Base-by-base conservation (phyloP, 2,797 vertebrate genomes). In the Cetoscarus ocellatus region DNA sequence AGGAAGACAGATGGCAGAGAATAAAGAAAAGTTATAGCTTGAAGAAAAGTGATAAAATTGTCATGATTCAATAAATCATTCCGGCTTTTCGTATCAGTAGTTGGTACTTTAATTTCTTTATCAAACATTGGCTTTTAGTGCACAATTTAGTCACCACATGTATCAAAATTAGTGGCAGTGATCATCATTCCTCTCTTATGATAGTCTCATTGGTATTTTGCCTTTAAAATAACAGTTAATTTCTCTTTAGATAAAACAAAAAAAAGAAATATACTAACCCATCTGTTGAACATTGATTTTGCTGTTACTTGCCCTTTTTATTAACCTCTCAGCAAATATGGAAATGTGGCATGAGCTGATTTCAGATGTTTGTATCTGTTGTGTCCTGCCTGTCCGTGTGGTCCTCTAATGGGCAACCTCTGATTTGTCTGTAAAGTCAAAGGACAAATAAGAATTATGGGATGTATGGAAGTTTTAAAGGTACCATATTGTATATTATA, bases 31-130 rank as follows among this genome's bases (percentile, higher is more conserved):
- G 66, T 67, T 61, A 56, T 62, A 61, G 36, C 70, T 42, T 61
- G 64, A 59, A 47, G 57, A 62, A 66, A 75, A 72, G 59, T 59
- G 73, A 64, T 64, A 58, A 63, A 80, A 15, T 68, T 71, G 44
- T 54, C 70, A 34, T 45, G 13, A 67, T 85, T 58, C 57, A 69
- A 77, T 84, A 79, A 84, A 80, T 81, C 65, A 77, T 11, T 38
- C 53, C 67, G 58, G 51, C 45, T 48, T 69, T 66, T 58, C 61
- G 18, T 51, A 65, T 79, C 67, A 71, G 51, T 60, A 65, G 61
- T 74, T 36, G 71, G 76, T 60, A 57, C 54, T 71, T 62, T 62
- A 74, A 61, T 82, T 49, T 34, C 39, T 77, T 79, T 78, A 75
- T 63, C 61, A 76, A 73, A 44, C 39, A 17, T 9, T 55, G 59